Conservation (phyloP, 2,888 invertebrate genomes). For the Molanna angustata region DNA sequence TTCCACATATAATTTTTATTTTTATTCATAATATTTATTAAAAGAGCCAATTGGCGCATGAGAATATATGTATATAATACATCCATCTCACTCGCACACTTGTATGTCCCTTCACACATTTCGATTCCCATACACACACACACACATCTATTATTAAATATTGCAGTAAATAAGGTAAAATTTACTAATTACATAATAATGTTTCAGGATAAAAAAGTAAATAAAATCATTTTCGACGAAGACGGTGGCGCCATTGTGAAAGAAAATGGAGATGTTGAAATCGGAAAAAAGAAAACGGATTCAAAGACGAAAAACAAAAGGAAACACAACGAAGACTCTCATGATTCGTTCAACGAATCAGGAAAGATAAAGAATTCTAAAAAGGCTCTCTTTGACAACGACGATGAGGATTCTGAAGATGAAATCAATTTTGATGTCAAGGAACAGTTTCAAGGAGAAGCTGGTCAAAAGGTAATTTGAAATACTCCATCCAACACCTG, state of each 20-base stretch:
- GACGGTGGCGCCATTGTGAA: conserved; percentile 37
- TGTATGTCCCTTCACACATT: no score
- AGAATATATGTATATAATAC: no score
- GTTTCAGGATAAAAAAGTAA: conserved; percentile 56
- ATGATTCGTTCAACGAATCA: not conserved
- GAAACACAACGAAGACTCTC: conserved; percentile 7
- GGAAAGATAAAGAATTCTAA: conserved; percentile 33
- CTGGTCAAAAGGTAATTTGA: conserved; percentile 61
- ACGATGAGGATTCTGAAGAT: conserved; percentile 51
- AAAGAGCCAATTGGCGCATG: no score
- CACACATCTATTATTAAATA: no score
- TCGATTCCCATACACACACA: no score
- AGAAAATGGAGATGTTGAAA: not conserved
- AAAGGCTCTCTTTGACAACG: conserved; percentile 46
- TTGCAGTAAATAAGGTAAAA: no score
- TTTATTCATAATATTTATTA: no score
- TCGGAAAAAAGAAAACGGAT: not conserved
- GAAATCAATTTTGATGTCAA: conserved; percentile 61
- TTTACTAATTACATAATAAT: no score
- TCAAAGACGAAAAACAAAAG: conserved; percentile 7
- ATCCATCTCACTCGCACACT: no score
- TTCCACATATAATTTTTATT: no score
- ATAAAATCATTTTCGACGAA: conserved; percentile 63
- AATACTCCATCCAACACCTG: no score
- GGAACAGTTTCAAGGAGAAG: conserved; percentile 64